Conservation (phyloP, 2,888 invertebrate genomes). For the Lasioglossum leucozonium region DNA sequence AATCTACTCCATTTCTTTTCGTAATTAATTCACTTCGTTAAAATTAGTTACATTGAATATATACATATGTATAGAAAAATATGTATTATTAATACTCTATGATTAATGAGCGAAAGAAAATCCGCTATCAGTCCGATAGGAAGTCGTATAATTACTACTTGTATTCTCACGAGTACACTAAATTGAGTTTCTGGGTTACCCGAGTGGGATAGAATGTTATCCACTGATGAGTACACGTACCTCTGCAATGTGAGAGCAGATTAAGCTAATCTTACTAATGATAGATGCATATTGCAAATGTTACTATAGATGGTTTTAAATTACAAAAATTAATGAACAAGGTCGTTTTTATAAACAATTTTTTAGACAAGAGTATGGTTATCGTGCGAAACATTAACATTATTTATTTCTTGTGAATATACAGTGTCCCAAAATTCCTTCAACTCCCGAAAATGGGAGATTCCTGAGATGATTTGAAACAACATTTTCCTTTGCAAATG, state of each 20-base stretch:
- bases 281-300: background rate
- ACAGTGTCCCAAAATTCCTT: too few species aligned
- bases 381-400: too few species aligned
- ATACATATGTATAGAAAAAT: too few species aligned
- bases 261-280: background rate
- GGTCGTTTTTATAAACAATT: too few species aligned
- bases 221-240: background rate
- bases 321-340: background rate
- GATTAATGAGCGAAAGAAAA: background rate
- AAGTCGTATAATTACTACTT: background rate
- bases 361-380: too few species aligned
- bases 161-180: background rate
- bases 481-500: too few species aligned
- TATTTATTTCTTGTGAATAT: too few species aligned
- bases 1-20: background rate
- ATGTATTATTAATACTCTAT: background rate
- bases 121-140: background rate
- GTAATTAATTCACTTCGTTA: background rate
- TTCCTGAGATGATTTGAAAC: too few species aligned
- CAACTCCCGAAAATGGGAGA: too few species aligned
- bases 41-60: too few species aligned
- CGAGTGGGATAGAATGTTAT: background rate
- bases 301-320: background rate
- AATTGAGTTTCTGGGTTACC: background rate
- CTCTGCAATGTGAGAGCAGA: background rate